Base-by-base conservation (phyloP, 2,888 invertebrate species). In the Timema cristinae region DNA sequence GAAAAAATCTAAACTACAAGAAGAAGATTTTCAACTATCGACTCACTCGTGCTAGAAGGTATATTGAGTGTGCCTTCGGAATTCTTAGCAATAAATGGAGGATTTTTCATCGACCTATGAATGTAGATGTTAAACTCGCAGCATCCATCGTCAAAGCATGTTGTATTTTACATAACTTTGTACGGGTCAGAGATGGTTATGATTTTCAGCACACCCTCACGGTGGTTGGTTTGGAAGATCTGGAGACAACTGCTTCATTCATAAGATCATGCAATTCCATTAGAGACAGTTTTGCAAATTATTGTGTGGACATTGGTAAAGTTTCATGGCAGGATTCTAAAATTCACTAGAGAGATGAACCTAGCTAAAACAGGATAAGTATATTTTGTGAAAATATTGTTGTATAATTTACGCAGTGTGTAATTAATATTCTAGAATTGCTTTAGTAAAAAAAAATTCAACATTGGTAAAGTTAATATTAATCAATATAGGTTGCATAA, bases 211-310 rank as follows among this genome's bases (percentile, higher is more conserved):
- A 70, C 11, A 32, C 32, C 32, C 32, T 32, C 32, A 32, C 32
- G 32, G 32, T 32, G 32, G 32, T 32, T 32, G 32, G 32, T 32
- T 32, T 32, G 32, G 32, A 32, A 32, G 32, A 32, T 32, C 1
- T 32, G 32, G 32, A 32, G 32, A 32, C 32, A 32, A 4, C 32
- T 32, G 32, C 32, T 32, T 4, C 32, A 32, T 32, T 32, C 32
- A 32, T 32, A 32, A 32, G 32, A 32, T 32, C 32, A 4, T 32
- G 32, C 32, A 32, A 32, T 32, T 32, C 68, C 15, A 15, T 68
- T 32, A 50, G 68, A 32, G 16, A 68, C 52, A 68, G 50, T n/a
- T 68, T 68, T 15, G 51, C 68, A 51, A 52, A 68, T 68, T 68
- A 51, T 52, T 68, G 50, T 50, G 32, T 32, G 32, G 32, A 32